These are phyloP conservation scores for Plectropomus leopardus DNA, from an alignment of 2,113 vertebrate genomes.

Conservation along the genomic window DNA sequence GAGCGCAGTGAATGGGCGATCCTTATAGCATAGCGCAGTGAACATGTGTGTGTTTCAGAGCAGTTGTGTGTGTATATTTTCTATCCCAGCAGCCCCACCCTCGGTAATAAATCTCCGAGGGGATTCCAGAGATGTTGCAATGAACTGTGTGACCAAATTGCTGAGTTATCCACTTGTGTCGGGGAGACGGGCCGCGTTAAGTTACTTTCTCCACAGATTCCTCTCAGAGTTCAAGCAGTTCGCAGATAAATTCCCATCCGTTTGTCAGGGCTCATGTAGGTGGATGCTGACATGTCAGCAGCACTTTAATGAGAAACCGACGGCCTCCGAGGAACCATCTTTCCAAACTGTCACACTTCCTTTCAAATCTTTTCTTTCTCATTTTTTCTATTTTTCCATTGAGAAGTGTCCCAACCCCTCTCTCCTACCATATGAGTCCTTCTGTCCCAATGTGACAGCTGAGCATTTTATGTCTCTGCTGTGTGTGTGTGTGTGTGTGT, in stretches of 20 bases:
- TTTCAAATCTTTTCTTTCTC: neutral
- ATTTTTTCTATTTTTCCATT: neutral
- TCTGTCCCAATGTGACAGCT: neutral
- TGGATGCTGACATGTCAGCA: slow-evolving; percentile 37
- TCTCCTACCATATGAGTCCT: neutral
- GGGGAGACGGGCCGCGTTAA: slow-evolving; percentile 37
- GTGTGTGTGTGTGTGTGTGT: neutral
- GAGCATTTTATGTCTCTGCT: slow-evolving; percentile 33
- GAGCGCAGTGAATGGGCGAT: neutral
- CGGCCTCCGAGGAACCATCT: slow-evolving; percentile 9
- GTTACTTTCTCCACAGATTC: slow-evolving; percentile 45
- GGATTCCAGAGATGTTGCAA: slow-evolving; percentile 52
- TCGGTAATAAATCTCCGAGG: slow-evolving; percentile 34
- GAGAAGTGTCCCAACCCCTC: neutral
- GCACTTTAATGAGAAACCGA: slow-evolving; percentile 46
- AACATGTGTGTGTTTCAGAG: neutral
- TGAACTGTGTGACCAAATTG: slow-evolving; percentile 31
- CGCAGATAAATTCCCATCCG: slow-evolving; percentile 25
- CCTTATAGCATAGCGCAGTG: too few species aligned
- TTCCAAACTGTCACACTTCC: slow-evolving; percentile 11
- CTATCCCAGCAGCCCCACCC: slow-evolving; percentile 31
- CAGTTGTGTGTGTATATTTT: slow-evolving; percentile 22
- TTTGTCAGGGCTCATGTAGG: slow-evolving; percentile 39
- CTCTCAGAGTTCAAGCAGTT: slow-evolving; percentile 42
- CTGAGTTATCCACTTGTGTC: slow-evolving; percentile 31